Evolutionary conservation across 2,113 vertebrate genomes (phyloP), one percentile per base, ranked within the genome.

Genomic region (Paramormyrops kingsleyae): DNA sequence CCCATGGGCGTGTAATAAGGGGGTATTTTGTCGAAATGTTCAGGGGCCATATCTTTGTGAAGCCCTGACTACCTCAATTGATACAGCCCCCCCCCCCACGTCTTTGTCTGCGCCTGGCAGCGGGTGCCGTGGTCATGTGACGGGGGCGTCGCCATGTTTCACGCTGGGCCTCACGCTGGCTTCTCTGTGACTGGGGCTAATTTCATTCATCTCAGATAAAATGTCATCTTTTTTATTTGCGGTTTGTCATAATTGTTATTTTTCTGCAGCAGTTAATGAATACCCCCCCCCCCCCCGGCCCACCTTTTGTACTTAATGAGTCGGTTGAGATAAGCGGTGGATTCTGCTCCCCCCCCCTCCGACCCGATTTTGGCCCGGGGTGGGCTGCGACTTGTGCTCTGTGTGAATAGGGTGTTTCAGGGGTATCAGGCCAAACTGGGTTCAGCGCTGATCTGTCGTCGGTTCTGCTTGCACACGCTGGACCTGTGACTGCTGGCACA

Each of bases 181-280:
- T 24, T 4, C 52, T 39, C 6, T 62, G 53, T 49, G 74, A 62
- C 80, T 39, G 31, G 50, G 50, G 52, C 59, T 89, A 87, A 86
- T 86, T 86, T 66, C 44, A 89, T 89, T 66, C 44, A 50, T 70
- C 89, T 62, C 80, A 66, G 89, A 89, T 89, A 83, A 66, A 89
- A 89, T 89, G 84, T 83, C 53, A 86, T 86, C 46, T 17, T 50
- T 89, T 89, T 77, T 74, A 49, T 88, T 24, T 47, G 19, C 44
- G 24, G 39, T 47, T 84, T 44, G 17, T 42, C 7, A 77, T 17
- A 39, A 77, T 77, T 39, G 35, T 70, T 66, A 31, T 13, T 59
- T 47, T 39, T 86, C 15, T 59, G 53, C 44, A 50, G n/a, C n/a
- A 39, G 56, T 42, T 89, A 89, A 89, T 89, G 83, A 87, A 89